These are phyloP conservation scores for human (Homo sapiens) DNA, from an alignment of 2,113 vertebrate species.

Conservation along the genomic window GRCh38 chr5:73275501-73276000, in stretches of 20 bases:
- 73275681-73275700: constrained; percentile 53
- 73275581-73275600: neutral
- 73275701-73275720: neutral
- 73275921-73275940: neutral
- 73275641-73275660: neutral
- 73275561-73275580: neutral
- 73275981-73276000: neutral
- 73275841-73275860: constrained; percentile 49
- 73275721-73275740: neutral
- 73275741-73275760: neutral
- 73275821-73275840: constrained; percentile 46
- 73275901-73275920: neutral
- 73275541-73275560: neutral
- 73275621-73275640: neutral
- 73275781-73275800: neutral
- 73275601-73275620: neutral
- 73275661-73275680: constrained; percentile 45
- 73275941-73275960: neutral
- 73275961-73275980: neutral
- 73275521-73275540: neutral
- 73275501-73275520: neutral
- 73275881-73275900: constrained; percentile 30
- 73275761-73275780: neutral
- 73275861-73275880: constrained; percentile 37
- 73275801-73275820: neutral